Conservation (phyloP, 2,888 invertebrate genomes). For the Pheosia tremula region DNA sequence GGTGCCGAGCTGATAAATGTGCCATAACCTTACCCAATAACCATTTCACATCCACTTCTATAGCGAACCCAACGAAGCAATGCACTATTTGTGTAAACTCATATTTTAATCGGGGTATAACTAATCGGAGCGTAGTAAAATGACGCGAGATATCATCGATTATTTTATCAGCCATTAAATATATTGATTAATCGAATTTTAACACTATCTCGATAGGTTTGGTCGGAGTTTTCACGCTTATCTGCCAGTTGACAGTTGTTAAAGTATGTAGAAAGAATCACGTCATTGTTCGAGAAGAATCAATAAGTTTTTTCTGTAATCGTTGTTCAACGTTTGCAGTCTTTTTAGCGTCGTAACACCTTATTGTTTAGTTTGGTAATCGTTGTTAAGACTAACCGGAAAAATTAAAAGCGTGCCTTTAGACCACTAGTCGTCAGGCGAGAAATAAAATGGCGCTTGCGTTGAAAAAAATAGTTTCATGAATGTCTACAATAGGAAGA, state of each 20-base stretch:
- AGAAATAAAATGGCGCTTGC: too few species aligned
- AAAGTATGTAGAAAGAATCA: constrained; percentile 37
- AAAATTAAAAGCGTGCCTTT: neutral
- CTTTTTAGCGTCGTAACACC: constrained; percentile 37
- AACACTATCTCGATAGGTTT: constrained; percentile 53
- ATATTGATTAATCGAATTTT: constrained; percentile 45
- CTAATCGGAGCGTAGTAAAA: neutral
- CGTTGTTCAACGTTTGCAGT: constrained; percentile 25
- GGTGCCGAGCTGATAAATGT: too few species aligned
- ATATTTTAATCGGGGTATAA: neutral
- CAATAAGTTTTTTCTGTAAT: constrained; percentile 28
- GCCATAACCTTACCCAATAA: too few species aligned
- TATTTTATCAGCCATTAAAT: constrained; percentile 14
- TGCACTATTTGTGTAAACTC: neutral
- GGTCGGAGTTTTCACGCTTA: constrained; percentile 49
- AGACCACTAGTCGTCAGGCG: too few species aligned
- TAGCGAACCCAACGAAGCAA: neutral
- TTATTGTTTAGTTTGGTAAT: constrained; percentile 39
- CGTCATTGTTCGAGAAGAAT: constrained; percentile 29
- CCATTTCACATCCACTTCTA: neutral
- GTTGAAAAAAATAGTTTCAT: too few species aligned
- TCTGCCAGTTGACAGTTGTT: constrained; percentile 37
- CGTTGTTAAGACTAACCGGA: constrained; percentile 24
- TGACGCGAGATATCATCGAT: neutral
- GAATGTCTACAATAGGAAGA: too few species aligned